Evolutionary conservation across 2,888 invertebrate genomes (phyloP), one percentile per base, ranked within the genome.

Genomic region (Parapristionchus giblindavisi): DNA sequence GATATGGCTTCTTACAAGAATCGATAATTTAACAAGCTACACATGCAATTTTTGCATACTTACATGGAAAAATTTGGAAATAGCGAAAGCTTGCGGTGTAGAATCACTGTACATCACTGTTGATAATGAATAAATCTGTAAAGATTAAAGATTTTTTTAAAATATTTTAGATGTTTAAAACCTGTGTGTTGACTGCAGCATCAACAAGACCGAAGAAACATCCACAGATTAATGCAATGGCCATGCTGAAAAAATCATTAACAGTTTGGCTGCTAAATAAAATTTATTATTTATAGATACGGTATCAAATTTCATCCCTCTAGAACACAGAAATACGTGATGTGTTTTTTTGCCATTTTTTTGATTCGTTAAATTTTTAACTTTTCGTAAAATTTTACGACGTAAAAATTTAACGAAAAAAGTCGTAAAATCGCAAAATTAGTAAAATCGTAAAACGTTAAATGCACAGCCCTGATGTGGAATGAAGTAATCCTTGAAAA

Each of bases 11-110:
- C 11, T 6, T 6, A 56, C 6, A 56, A 56, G 56, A 27, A 14
- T 27, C 29, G 56, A 8, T 8, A 24, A 11, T 14, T 8, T 11
- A 11, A 17, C 56, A n/a, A 56, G 11, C 11, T 14, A 56, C 6
- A 56, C 11, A 56, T 61, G 5, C 17, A 43, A 29, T 36, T 48
- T 29, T 24, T 1, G 14, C 29, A 3, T 27, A 65, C 75, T 5
- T 40, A 78, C 78, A 71, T 78, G 78, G 71, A 77, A 73, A 21
- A 78, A 76, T 56, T 78, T 78, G 48, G 77, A 75, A 6, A 76
- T 73, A n/a, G 78, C 77, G 38, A 76, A 77, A 6, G 78, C 77
- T 40, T 77, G 77, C 0, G 71, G 61, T 1, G 78, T 78, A 24
- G 58, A 24, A 1, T 71, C 71, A 21, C 40, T 36, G 43, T 66